Percentiles rank a stretch among this genome's conserved stretches.
Conservation (phyloP, 2,113 vertebrate species). For the Pyxicephalus adspersus region DNA sequence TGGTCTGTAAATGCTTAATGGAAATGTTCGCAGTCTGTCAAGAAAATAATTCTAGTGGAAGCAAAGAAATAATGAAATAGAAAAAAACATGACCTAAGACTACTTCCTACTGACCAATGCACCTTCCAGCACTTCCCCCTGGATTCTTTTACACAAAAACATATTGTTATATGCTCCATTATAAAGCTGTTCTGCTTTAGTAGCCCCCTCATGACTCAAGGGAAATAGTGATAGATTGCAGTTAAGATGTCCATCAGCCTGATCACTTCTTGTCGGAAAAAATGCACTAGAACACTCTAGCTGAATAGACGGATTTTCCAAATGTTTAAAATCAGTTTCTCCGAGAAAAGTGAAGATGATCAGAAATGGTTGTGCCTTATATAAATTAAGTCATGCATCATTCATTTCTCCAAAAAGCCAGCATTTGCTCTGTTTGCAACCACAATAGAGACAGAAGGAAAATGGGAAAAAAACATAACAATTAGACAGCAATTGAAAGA, state of each 20-base stretch:
- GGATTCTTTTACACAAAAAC: slow-evolving; percentile 94
- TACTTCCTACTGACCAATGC: slow-evolving; percentile 77
- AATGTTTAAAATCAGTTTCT: slow-evolving; percentile 97
- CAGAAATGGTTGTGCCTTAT: slow-evolving; percentile 92
- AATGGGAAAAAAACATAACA: slow-evolving; percentile 79
- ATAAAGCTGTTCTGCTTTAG: slow-evolving; percentile 80
- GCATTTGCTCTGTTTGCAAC: slow-evolving; percentile 85
- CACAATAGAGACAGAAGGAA: slow-evolving; percentile 66
- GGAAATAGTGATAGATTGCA: slow-evolving; percentile 91
- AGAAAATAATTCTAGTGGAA: slow-evolving; percentile 86
- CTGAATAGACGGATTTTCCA: slow-evolving; percentile 98
- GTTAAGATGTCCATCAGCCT: slow-evolving; percentile 88
- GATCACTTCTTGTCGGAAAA: slow-evolving; percentile 80
- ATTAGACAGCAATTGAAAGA: slow-evolving; percentile 92
- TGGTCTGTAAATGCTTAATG: slow-evolving; percentile 79
- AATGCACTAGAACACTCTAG: slow-evolving; percentile 77
- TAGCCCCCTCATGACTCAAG: slow-evolving; percentile 81
- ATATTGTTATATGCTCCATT: slow-evolving; percentile 94
- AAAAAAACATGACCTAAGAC: slow-evolving; percentile 79
- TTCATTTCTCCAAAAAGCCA: slow-evolving; percentile 83
- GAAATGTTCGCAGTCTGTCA: slow-evolving; percentile 80
- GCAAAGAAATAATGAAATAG: slow-evolving; percentile 84
- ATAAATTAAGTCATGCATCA: slow-evolving; percentile 81
- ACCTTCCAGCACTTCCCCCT: slow-evolving; percentile 84
- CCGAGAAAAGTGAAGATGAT: slow-evolving; percentile 81